Conservation (phyloP, 2,797 vertebrate species). For the Craterocephalus amniculus region DNA sequence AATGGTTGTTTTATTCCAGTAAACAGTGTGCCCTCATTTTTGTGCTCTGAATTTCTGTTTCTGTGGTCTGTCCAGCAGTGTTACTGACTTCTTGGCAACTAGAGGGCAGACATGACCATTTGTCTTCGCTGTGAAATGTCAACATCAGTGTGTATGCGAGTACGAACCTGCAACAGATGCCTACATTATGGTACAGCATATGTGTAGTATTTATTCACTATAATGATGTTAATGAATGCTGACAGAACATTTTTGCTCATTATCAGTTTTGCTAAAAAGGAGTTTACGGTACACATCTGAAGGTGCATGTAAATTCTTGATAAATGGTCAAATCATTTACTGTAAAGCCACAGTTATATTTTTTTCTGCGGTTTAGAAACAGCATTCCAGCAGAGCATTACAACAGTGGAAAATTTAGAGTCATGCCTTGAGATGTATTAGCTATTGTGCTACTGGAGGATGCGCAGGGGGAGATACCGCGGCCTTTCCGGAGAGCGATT, state of each 20-base stretch:
- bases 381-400: conserved; percentile 87
- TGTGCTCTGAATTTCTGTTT: conserved; percentile 21
- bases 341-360: conserved; percentile 36
- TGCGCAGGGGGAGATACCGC: conserved; percentile 86
- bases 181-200: not conserved
- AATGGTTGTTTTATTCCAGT: not conserved
- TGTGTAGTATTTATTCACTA: not conserved
- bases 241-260: not conserved
- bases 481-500: conserved; percentile 92
- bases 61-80: conserved; percentile 38
- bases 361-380: conserved; percentile 76
- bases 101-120: conserved; percentile 80
- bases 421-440: conserved; percentile 94
- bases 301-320: not conserved
- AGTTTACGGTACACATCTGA: not conserved
- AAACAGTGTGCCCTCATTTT: not conserved
- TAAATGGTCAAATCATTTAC: conserved; percentile 2
- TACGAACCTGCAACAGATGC: not conserved
- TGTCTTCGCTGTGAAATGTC: conserved; percentile 32
- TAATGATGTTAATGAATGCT: not conserved
- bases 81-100: conserved; percentile 75
- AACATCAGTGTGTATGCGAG: not conserved
- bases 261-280: not conserved
- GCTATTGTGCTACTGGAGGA: conserved; percentile 90
- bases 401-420: conserved; percentile 85